phyloP scores from a whole-genome alignment of 2,888 invertebrate genomes.

The Notodonta dromedarius region DNA sequence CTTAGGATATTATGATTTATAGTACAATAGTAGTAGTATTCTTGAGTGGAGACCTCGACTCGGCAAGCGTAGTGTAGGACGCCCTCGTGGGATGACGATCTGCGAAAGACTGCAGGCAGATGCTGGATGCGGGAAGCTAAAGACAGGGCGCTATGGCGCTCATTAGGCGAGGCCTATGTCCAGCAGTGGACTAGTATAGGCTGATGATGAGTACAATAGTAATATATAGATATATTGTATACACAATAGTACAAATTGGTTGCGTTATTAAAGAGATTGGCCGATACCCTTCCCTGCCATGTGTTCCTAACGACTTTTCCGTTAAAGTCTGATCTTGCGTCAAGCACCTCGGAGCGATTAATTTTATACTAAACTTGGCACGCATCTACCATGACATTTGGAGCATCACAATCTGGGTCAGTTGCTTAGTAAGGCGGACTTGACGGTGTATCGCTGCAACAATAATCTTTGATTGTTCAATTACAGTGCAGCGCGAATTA shows the following conservation, averaged over 20 bases:
- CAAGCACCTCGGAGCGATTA: slow-evolving; percentile 27
- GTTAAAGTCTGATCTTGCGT: slow-evolving; percentile 12
- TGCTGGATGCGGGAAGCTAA: no score
- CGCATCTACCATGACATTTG: slow-evolving; percentile 67
- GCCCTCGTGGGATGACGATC: no score
- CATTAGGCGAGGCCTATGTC: no score
- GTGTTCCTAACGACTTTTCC: slow-evolving; percentile 25
- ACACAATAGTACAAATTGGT: background rate
- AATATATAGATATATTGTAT: no score
- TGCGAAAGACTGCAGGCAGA: no score
- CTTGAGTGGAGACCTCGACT: no score
- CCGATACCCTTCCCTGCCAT: slow-evolving; percentile 16
- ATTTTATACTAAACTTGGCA: slow-evolving; percentile 63
- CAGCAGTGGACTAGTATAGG: no score
- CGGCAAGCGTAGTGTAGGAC: no score
- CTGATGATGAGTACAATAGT: no score
- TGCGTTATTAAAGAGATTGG: slow-evolving; percentile 10
- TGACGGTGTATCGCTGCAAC: slow-evolving; percentile 36
- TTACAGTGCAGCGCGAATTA: slow-evolving; percentile 33
- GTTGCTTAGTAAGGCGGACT: slow-evolving; percentile 70
- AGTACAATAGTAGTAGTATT: no score
- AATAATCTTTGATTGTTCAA: slow-evolving; percentile 40
- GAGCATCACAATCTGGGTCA: slow-evolving; percentile 77
- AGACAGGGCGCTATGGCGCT: no score
- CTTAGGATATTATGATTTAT: no score